Evolutionary conservation across 2,888 invertebrate species (phyloP).

Genomic region (Morpho helenor): DNA sequence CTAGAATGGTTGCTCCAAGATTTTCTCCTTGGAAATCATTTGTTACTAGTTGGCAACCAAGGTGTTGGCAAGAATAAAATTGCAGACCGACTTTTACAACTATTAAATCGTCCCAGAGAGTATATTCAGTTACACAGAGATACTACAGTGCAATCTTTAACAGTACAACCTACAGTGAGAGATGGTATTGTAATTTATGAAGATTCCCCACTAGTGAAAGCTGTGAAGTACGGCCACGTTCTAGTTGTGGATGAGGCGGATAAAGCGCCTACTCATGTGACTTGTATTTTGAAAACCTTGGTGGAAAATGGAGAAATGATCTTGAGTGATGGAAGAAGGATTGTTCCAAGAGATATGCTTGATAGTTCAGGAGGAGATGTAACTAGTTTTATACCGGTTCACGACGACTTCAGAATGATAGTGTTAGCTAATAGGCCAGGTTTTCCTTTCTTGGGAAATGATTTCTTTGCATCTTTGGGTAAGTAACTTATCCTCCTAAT

Average conservation of each 20-base stretch:
- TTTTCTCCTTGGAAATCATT: conserved; percentile 92
- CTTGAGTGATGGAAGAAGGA: conserved; percentile 94
- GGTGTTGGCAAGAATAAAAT: conserved; percentile 99
- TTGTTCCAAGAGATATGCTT: conserved; percentile 81
- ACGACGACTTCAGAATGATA: conserved; percentile 95
- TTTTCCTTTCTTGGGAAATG: conserved; percentile 98
- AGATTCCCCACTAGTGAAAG: conserved; percentile 96
- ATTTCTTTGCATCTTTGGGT: conserved; percentile 94
- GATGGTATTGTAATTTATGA: conserved; percentile 95
- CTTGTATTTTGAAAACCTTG: conserved; percentile 96
- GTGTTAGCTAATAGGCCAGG: conserved; percentile 98
- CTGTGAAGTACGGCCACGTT: conserved; percentile 93
- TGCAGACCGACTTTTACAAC: conserved; percentile 91
- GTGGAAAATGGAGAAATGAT: conserved; percentile 98
- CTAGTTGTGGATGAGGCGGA: conserved; percentile 98
- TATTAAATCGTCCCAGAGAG: conserved; percentile 94
- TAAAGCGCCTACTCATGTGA: conserved; percentile 98
- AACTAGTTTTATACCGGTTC: conserved; percentile 85
- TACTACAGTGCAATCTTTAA: conserved; percentile 96
- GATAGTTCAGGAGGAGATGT: conserved; percentile 59
- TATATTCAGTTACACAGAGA: conserved; percentile 97
- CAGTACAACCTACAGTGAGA: conserved; percentile 93
- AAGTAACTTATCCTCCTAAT: conserved; percentile 28
- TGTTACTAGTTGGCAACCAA: conserved; percentile 97
- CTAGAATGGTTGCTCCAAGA: conserved; percentile 94